Base-by-base conservation (phyloP, 92 coral and sea anemone species). In the Plumapathes pennacea region DNA sequence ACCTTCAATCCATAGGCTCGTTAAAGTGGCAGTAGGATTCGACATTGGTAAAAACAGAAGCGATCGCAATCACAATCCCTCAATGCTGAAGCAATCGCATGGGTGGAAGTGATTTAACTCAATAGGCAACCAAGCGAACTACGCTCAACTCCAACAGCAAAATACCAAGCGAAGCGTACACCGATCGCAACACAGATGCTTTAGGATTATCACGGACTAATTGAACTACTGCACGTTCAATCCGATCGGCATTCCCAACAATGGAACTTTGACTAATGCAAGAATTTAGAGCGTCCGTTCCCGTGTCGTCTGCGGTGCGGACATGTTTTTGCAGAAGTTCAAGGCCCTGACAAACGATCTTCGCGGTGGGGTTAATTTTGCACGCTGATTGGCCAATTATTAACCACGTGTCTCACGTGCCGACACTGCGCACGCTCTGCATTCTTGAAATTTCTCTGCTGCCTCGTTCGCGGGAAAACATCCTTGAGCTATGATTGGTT, bases 291-390 rank as follows among this genome's bases (percentile, higher is more conserved):
- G 27, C 32, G 5, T 11, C 10, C 62, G 25, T 67, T 63, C 67
- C 57, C 45, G 53, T 29, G 44, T 77, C 78, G 64, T 63, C 83
- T 71, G 56, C 69, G 54, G 80, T 82, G 96, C 90, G 89, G 96
- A 83, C 96, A 88, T 88, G 90, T 88, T 88, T 88, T 88, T 88
- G 90, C 96, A 88, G 83, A 85, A 78, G 83, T 80, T 87, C 58
- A 48, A 78, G 87, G 87, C 96, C 97, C 96, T 86, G 98, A 84
- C 98, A 94, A 94, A 89, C 92, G 99, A 94, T 85, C 99, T 94
- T 94, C 99, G 99, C 99, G 99, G 99, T 94, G 99, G 99, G 99
- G 96, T 88, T 80, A 85, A 94, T 89, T 72, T 89, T 76, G 88
- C 77, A 64, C 46, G 64, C 77, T 94, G 99, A 94, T 94, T 94